Conservation (phyloP, 2,113 vertebrate species). For the Talpa occidentalis region DNA sequence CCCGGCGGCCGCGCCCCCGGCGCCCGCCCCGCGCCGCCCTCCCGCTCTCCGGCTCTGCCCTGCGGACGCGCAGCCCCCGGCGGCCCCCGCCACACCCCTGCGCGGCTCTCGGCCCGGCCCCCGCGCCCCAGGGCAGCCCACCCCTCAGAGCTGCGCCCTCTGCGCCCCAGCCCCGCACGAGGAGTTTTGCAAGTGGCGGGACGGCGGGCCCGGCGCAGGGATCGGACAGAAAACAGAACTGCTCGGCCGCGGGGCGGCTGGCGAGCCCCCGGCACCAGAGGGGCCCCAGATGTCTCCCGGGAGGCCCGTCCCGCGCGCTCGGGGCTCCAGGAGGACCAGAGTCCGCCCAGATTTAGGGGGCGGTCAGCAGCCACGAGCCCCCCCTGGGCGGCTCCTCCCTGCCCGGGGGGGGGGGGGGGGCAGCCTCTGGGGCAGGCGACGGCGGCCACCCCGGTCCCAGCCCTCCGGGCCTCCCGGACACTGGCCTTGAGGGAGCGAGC, state of each 20-base stretch:
- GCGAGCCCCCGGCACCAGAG: too few species aligned
- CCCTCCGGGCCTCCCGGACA: rapidly evolving
- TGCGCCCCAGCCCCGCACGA: background rate
- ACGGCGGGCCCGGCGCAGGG: constrained; percentile 8
- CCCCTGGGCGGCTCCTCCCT: background rate
- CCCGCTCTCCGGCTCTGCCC: background rate
- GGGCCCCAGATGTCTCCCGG: background rate
- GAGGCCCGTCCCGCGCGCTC: too few species aligned
- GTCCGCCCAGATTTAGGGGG: background rate
- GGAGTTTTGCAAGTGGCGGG: constrained; percentile 42
- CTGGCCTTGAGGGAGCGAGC: background rate
- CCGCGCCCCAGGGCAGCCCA: background rate
- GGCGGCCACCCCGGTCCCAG: background rate
- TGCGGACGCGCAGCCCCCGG: background rate
- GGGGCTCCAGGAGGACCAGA: constrained; percentile 7
- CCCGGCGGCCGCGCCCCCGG: background rate
- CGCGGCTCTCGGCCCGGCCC: background rate
- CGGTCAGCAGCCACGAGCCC: background rate
- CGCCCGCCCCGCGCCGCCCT: background rate
- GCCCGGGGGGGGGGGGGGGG: background rate
- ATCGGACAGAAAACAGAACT: background rate
- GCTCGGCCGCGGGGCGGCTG: too few species aligned
- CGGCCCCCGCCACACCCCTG: background rate
- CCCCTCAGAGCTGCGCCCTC: background rate
- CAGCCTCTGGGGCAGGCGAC: background rate